Conservation (phyloP, 2,113 vertebrate genomes). For the Malurus alboscapulatus region DNA sequence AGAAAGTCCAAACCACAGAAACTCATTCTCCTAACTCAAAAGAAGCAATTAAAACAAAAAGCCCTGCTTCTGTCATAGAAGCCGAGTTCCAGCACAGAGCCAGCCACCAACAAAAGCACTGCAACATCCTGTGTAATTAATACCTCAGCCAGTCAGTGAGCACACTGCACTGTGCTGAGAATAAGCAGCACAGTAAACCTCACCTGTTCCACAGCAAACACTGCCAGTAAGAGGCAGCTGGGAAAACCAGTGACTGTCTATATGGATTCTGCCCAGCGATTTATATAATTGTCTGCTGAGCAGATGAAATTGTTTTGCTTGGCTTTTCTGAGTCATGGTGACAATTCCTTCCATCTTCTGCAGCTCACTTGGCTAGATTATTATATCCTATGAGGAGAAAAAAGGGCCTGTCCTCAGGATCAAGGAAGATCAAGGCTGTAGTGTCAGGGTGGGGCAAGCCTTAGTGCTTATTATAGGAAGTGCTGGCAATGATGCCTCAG, state of each 20-base stretch:
- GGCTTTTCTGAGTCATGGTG: constrained; percentile 13
- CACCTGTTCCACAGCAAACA: neutral
- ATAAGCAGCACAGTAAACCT: neutral
- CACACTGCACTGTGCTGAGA: neutral
- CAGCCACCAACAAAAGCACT: neutral
- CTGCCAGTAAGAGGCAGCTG: neutral
- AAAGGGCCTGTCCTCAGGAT: constrained; percentile 1
- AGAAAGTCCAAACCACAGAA: neutral
- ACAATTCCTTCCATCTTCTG: neutral
- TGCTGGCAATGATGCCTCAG: neutral
- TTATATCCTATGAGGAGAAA: neutral
- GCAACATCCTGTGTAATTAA: neutral
- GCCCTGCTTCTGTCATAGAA: neutral
- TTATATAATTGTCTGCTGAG: constrained; percentile 21
- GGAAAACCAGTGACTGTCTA: neutral
- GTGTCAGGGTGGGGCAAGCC: neutral
- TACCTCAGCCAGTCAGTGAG: neutral
- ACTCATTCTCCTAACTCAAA: neutral
- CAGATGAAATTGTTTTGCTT: neutral
- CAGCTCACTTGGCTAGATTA: neutral
- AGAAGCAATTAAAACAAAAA: neutral
- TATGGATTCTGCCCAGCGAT: neutral
- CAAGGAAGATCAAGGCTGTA: constrained; percentile 35
- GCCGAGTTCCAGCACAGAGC: neutral
- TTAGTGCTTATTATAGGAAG: constrained; percentile 33